phyloP scores from a whole-genome alignment of 2,113 vertebrate species.

The Turdus rufiventris region DNA sequence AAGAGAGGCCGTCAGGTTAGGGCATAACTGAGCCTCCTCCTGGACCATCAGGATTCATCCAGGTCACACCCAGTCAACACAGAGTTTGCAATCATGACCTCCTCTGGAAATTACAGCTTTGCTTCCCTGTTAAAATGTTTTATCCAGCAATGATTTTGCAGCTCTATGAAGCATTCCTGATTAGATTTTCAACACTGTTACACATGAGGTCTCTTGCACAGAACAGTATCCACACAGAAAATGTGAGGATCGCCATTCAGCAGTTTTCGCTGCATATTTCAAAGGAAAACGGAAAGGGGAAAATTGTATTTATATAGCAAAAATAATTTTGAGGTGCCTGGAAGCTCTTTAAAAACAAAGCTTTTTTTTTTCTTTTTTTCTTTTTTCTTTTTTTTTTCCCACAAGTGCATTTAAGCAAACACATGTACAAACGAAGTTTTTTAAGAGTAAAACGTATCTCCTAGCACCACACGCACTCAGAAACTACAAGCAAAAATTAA shows the following conservation, averaged over 20 bases:
- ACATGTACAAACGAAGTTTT: neutral
- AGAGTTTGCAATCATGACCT: neutral
- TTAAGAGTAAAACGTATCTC: neutral
- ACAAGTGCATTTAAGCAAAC: neutral
- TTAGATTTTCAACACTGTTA: slow-evolving; percentile 58
- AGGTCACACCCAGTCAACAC: neutral
- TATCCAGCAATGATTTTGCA: slow-evolving; percentile 17
- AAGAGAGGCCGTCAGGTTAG: neutral
- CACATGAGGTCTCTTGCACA: slow-evolving; percentile 13
- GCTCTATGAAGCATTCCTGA: slow-evolving; percentile 51
- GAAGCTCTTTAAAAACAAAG: neutral
- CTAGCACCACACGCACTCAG: neutral
- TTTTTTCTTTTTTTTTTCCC: too few relatives aligned
- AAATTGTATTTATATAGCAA: neutral
- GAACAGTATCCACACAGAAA: neutral
- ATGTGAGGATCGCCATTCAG: neutral
- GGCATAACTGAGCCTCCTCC: neutral
- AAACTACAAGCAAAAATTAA: neutral
- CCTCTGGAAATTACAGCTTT: slow-evolving; percentile 43
- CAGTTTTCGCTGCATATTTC: neutral
- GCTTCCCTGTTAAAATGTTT: slow-evolving; percentile 45
- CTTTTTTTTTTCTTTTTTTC: too few relatives aligned
- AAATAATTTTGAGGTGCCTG: neutral
- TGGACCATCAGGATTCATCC: neutral
- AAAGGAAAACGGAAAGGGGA: neutral